A percentile compares a stretch with the other conserved stretches of the same genome.
Evolutionary conservation across 2,113 vertebrate species (phyloP).

Genomic region (Passer montanus): DNA sequence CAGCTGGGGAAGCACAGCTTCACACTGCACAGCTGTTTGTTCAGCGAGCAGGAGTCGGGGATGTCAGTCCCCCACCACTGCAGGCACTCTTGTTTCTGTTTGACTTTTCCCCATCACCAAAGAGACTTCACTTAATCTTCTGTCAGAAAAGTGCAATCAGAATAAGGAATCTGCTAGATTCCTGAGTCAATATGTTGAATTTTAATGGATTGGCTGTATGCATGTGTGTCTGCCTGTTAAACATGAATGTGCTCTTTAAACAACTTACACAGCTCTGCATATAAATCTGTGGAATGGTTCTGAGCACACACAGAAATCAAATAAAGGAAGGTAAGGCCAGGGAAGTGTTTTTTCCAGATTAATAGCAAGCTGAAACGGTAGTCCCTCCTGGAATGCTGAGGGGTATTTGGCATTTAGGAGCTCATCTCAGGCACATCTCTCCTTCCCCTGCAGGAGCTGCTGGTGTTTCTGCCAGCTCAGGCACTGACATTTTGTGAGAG

Average conservation of each 20-base stretch:
- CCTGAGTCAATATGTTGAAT: background rate
- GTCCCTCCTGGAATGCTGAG: background rate
- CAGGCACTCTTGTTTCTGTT: background rate
- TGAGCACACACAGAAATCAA: background rate
- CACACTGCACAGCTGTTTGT: background rate
- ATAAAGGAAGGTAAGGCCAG: background rate
- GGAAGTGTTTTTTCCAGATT: background rate
- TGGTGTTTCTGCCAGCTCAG: background rate
- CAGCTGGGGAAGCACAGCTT: slow-evolving; percentile 16
- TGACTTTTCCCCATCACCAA: background rate
- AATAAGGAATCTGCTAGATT: background rate
- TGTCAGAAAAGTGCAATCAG: background rate
- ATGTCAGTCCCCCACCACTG: background rate
- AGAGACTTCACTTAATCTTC: background rate
- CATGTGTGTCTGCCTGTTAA: background rate
- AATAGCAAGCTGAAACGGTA: background rate
- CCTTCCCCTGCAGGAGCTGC: background rate
- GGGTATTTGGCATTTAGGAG: background rate
- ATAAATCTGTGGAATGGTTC: background rate
- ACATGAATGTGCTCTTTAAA: background rate
- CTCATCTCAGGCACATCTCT: background rate
- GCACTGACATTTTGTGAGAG: background rate
- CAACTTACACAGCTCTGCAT: rapidly evolving
- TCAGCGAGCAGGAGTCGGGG: rapidly evolving
- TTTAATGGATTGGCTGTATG: rapidly evolving